Evolutionary conservation across 1,140 invertebrate species (phyloP), one percentile per base, ranked within the genome.

Genomic region (Lasioglossum baleicum): DNA sequence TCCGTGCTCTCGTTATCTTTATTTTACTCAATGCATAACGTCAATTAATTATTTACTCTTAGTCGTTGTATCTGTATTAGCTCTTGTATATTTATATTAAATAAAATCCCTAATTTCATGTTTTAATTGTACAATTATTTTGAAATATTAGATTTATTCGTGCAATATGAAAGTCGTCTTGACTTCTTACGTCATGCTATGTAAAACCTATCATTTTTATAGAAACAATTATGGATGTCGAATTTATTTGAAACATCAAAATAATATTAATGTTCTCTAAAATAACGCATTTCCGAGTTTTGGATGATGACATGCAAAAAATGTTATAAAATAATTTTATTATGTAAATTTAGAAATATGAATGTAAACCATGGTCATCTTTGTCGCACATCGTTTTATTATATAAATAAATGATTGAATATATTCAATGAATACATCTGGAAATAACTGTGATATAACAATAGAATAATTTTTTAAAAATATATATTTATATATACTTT

Each of bases 111-210:
- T 17, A 61, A 61, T 61, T 67, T 2, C 42, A 61, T 35, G 53
- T 70, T 78, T 56, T 51, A 44, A 13, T 2, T 26, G 0, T 15
- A 42, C 15, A 51, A 63, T 63, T 44, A 26, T 0, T 15, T 42
- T 26, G 51, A 44, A 53, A 51, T 3, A 3, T 20, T 74, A 31
- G 7, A 77, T 75, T 42, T 15, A 31, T 80, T 53, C n/a, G 31
- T 65, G 20, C 6, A 20, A 64, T 48, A 68, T 44, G 56, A 58
- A 81, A 69, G 68, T n/a, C 64, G 67, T 64, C 66, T 66, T 22
- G 22, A 51, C 53, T 74, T 80, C 83, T 83, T 82, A 80, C 83
- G 67, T 80, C 76, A 83, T 22, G 35, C 13, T 3, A 44, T 64
- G 15, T 56, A 15, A 13, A 42, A 69, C 66, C 31, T 13, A 53